Evolutionary conservation across 2,888 invertebrate species (phyloP), one percentile per base, ranked within the genome.

Genomic region (Limnephilus rhombicus): DNA sequence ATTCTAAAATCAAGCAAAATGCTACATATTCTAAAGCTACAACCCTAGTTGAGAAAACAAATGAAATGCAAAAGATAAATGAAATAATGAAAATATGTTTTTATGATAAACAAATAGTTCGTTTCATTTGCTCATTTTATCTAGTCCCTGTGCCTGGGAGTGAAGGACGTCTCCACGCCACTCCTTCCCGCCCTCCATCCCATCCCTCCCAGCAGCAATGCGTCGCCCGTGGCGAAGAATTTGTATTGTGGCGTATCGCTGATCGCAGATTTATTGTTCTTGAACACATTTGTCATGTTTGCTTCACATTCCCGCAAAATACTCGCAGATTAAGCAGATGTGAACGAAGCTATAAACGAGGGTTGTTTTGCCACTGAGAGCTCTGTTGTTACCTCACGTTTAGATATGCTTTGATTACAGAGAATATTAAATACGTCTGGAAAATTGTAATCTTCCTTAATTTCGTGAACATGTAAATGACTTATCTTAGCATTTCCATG

Each of bases 221-320:
- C 31, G 34, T 15, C 41, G 34, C 31, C 37, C 83, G 18, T 18
- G 83, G 83, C 83, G 34, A 37, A 18, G 83, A 83, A 83, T 83
- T 37, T 37, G 37, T 37, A 37, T 37, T 37, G 83, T 83, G 34
- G 83, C 37, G 37, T n/a, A 34, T 83, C 34, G 34, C 37, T 83
- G 83, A 83, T 24, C 83, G 18, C 24, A 83, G 83, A 83, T 83
- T 83, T 83, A n/a, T 83, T 83, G 37, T 83, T 68, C 68, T 68
- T 24, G 68, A 68, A 68, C 68, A 24, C 24, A 68, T 68, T 68
- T 68, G 24, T 68, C 68, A 68, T n/a, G 7, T 68, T 68, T 68
- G 9, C 68, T n/a, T 68, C 24, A n/a, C 7, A 68, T n/a, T 68
- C n/a, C n/a, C 68, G 68, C 68, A 68, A 68, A 68, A 68, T 24